These are phyloP conservation scores for Tenualosa ilisha DNA, from an alignment of 2,797 vertebrate genomes.

Conservation along the genomic window DNA sequence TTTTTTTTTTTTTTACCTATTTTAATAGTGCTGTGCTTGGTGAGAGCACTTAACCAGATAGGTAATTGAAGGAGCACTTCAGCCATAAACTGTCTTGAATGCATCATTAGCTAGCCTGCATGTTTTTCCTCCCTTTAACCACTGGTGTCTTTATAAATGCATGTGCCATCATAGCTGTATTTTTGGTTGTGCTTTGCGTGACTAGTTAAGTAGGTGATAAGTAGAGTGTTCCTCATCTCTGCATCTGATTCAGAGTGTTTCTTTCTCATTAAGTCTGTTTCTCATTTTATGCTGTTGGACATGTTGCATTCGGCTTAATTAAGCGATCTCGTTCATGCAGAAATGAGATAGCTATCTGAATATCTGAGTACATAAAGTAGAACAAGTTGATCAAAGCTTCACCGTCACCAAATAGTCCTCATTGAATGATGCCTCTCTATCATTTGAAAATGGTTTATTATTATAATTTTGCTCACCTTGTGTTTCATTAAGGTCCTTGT, in stretches of 20 bases:
- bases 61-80: not conserved
- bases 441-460: not conserved
- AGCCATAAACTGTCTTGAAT: not conserved
- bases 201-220: not conserved
- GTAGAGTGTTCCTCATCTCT: not conserved
- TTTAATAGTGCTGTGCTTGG: conserved; percentile 50
- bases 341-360: not conserved
- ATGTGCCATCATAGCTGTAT: not conserved
- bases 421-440: too few relatives aligned
- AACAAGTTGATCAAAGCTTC: not conserved
- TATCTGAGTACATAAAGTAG: not conserved
- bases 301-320: not conserved
- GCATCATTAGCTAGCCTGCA: not conserved
- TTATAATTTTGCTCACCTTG: not conserved
- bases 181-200: not conserved
- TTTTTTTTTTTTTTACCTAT: too few relatives aligned
- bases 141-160: not conserved
- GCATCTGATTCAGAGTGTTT: not conserved
- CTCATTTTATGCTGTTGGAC: not conserved
- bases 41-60: not conserved
- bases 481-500: not conserved
- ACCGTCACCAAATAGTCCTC: not conserved
- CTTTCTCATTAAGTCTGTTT: not conserved
- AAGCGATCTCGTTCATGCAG: not conserved
- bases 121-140: not conserved